These are phyloP conservation scores for Sebastiscus albofasciatus DNA, from an alignment of 2,797 vertebrate genomes.

Conservation along the genomic window DNA sequence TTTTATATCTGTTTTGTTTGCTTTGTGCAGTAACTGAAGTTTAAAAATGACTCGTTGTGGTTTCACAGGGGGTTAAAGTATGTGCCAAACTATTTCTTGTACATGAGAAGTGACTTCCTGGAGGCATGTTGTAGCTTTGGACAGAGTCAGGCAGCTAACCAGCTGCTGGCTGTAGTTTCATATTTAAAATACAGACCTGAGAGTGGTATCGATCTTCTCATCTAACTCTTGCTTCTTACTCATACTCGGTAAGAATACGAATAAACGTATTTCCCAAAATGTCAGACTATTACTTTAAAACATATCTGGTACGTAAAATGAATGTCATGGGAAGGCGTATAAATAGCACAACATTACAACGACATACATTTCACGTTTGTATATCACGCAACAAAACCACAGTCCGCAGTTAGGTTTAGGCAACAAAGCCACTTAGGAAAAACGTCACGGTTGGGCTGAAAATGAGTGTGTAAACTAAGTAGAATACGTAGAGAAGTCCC, in stretches of 20 bases:
- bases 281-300: neutral
- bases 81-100: neutral
- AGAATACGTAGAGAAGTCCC: too few species aligned
- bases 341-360: too few species aligned
- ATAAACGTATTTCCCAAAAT: neutral
- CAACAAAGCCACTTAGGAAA: too few species aligned
- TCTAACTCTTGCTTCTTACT: neutral
- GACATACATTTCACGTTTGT: neutral
- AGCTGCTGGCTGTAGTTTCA: neutral
- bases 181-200: neutral
- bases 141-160: neutral
- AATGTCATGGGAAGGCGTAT: too few species aligned
- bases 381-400: neutral
- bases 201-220: neutral
- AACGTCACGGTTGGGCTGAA: too few species aligned
- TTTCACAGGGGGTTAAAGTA: neutral
- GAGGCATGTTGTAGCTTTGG: neutral
- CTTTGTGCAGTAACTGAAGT: neutral
- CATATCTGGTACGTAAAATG: too few species aligned
- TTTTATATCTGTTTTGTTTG: neutral
- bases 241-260: neutral
- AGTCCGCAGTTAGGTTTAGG: too few species aligned
- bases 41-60: neutral
- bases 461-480: too few species aligned
- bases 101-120: neutral